Percentiles rank a stretch among this genome's conserved stretches.
Evolutionary conservation across 2,797 vertebrate species (phyloP).

Genomic region (Tarsius wallacei): DNA sequence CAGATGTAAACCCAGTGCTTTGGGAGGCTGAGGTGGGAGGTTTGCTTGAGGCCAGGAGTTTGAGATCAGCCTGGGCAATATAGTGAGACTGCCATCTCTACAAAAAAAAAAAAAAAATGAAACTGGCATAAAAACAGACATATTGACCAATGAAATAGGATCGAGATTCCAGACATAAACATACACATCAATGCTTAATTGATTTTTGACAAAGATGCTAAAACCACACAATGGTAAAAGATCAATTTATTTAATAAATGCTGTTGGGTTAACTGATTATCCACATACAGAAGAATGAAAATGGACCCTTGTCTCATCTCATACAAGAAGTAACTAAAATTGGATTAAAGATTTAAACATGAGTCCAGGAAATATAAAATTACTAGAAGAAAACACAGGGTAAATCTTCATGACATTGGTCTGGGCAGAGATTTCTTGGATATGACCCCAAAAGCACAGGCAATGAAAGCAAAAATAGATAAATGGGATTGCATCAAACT

Average conservation of each 20-base stretch:
- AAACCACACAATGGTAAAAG: neutral
- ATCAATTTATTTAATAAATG: neutral
- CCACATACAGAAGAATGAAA: neutral
- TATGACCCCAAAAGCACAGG: neutral
- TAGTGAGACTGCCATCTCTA: no score
- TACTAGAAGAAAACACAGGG: neutral
- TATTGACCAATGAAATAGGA: neutral
- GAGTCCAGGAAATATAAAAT: neutral
- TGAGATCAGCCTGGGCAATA: no score
- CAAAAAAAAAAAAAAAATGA: neutral
- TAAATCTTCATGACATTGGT: neutral
- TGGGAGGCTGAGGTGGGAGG: no score
- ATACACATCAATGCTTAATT: neutral
- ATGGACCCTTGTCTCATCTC: neutral
- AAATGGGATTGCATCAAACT: neutral
- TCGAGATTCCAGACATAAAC: neutral
- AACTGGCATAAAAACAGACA: neutral
- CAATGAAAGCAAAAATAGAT: neutral
- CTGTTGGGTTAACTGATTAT: neutral
- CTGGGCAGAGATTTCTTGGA: neutral
- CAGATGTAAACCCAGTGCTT: no score
- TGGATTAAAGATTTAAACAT: neutral
- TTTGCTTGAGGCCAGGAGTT: no score
- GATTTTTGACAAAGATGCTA: neutral
- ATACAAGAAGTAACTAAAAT: neutral